Evolutionary conservation across 2,888 invertebrate species (phyloP).

Genomic region (Acleris sparsana): DNA sequence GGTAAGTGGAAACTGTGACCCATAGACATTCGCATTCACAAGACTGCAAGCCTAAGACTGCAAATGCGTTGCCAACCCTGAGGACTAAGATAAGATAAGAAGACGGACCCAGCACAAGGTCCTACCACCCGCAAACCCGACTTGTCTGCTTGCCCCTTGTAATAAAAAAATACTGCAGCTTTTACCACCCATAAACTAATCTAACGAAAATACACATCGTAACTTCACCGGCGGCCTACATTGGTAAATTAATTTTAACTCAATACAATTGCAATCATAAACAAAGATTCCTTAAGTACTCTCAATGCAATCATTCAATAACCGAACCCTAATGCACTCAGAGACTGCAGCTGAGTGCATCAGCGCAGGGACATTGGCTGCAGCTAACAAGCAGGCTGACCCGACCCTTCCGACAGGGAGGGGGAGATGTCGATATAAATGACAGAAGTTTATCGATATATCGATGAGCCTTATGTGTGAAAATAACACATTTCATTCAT

Average conservation of each 20-base stretch:
- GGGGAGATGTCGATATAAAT: conserved; percentile 6
- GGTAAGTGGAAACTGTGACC: too few relatives aligned
- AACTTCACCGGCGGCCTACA: too few relatives aligned
- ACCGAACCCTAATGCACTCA: conserved; percentile 13
- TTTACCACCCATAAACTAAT: too few relatives aligned
- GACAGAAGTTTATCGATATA: neutral
- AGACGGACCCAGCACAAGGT: too few relatives aligned
- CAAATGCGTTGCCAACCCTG: too few relatives aligned
- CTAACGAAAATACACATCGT: too few relatives aligned
- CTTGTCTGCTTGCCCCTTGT: too few relatives aligned
- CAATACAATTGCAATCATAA: neutral
- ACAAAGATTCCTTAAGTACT: conserved; percentile 3
- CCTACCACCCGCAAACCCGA: too few relatives aligned
- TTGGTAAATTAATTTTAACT: conserved; percentile 1
- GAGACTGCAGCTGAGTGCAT: conserved; percentile 1
- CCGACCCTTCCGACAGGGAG: conserved; percentile 8
- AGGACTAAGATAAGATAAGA: too few relatives aligned
- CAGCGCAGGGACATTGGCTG: conserved; percentile 9
- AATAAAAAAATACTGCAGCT: too few relatives aligned
- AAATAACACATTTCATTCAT: neutral
- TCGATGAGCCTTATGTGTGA: neutral
- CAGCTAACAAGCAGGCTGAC: conserved; percentile 11
- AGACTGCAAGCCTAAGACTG: too few relatives aligned
- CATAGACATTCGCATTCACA: too few relatives aligned
- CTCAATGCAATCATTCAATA: conserved; percentile 26